Evolutionary conservation across 2,113 vertebrate species (phyloP).

Genomic region (Anolis sagrei): DNA sequence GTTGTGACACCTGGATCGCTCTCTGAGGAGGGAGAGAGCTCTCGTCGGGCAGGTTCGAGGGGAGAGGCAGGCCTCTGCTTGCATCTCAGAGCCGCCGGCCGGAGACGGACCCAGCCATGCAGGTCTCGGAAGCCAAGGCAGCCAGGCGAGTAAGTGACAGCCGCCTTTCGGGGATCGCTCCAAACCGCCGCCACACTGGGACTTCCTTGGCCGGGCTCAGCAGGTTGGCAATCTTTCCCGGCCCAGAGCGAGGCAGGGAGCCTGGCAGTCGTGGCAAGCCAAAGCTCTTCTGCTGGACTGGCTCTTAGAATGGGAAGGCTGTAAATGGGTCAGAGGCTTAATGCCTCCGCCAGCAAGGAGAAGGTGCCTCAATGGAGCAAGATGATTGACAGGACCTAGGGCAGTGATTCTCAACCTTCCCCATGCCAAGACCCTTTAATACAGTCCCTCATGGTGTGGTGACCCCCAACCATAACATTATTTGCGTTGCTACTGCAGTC

Average conservation of each 20-base stretch:
- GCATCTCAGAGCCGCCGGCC: background rate
- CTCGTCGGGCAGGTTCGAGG: background rate
- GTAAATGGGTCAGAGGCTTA: too few relatives aligned
- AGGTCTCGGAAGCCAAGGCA: background rate
- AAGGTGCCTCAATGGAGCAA: too few relatives aligned
- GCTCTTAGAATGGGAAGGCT: too few relatives aligned
- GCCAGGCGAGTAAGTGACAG: background rate
- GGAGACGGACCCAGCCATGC: slow-evolving; percentile 1
- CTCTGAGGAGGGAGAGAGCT: background rate
- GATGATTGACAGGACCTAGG: too few relatives aligned
- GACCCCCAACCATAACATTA: too few relatives aligned
- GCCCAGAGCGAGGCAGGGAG: background rate
- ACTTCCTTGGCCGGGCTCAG: background rate
- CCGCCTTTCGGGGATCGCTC: background rate
- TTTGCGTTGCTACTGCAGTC: too few relatives aligned
- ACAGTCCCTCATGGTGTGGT: too few relatives aligned
- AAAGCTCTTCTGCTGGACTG: background rate
- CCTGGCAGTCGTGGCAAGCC: background rate
- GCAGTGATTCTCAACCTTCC: too few relatives aligned
- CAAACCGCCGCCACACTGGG: accelerated
- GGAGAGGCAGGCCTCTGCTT: background rate
- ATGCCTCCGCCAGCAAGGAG: too few relatives aligned
- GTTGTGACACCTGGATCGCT: background rate
- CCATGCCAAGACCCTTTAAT: too few relatives aligned
- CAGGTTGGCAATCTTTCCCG: too few relatives aligned